Evolutionary conservation across 1,140 invertebrate species (phyloP).

Genomic region (Macrobrachium nipponense): DNA sequence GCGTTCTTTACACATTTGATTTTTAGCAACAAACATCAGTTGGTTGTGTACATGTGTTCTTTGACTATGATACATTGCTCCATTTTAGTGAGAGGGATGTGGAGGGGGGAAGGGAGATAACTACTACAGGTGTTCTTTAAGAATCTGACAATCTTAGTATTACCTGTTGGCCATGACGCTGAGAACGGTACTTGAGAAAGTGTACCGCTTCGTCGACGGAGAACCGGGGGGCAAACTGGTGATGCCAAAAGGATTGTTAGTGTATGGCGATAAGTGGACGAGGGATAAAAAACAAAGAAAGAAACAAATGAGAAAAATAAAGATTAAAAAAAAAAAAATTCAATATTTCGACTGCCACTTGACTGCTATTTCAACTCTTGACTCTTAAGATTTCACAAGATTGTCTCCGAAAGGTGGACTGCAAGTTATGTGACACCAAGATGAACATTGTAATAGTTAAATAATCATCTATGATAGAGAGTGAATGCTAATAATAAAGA

Average conservation of each 20-base stretch:
- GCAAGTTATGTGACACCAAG: too few species aligned
- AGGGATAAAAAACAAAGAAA: constrained; percentile 27
- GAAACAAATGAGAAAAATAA: constrained; percentile 26
- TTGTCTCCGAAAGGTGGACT: too few species aligned
- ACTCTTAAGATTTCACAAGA: too few species aligned
- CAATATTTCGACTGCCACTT: too few species aligned
- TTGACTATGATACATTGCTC: too few species aligned
- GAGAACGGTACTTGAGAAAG: constrained; percentile 58
- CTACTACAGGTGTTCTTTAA: neutral
- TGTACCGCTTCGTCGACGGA: constrained; percentile 49
- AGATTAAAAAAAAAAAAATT: too few species aligned
- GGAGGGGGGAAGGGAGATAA: constrained; percentile 3
- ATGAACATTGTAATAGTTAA: too few species aligned
- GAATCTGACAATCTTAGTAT: neutral
- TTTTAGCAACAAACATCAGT: too few species aligned
- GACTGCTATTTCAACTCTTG: neutral
- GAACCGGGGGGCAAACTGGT: constrained; percentile 55
- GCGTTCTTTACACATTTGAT: neutral
- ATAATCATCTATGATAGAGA: too few species aligned
- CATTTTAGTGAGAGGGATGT: neutral
- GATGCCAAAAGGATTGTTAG: constrained; percentile 34
- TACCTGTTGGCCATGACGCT: constrained; percentile 60
- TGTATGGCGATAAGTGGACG: neutral
- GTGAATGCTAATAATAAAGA: too few species aligned
- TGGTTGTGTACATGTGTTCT: too few species aligned